Conservation (phyloP, 2,888 invertebrate species). For the Meiosimyza platycephala region DNA sequence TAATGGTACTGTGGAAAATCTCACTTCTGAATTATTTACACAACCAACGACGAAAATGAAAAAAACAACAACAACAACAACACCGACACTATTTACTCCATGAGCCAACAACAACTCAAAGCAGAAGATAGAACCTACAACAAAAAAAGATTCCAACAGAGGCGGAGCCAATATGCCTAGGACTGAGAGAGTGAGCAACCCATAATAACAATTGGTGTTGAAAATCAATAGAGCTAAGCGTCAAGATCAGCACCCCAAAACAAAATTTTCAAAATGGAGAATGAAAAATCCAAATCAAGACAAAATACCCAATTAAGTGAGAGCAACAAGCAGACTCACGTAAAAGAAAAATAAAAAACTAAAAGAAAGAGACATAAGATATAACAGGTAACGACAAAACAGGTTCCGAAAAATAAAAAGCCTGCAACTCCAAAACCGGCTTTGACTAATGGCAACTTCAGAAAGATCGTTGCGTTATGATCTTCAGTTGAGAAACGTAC, state of each 20-base stretch:
- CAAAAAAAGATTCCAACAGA: conserved; percentile 20
- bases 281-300: conserved; percentile 14
- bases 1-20: conserved; percentile 59
- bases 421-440: conserved; percentile 45
- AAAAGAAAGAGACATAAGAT: neutral
- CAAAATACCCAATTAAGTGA: conserved; percentile 20
- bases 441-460: conserved; percentile 52
- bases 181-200: conserved; percentile 46
- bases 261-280: conserved; percentile 48
- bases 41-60: conserved; percentile 10
- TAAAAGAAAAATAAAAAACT: neutral
- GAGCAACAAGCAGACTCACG: neutral
- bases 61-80: conserved; percentile 42
- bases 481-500: conserved; percentile 58
- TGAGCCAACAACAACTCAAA: conserved; percentile 36
- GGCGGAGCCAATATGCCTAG: conserved; percentile 43
- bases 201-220: conserved; percentile 50
- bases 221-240: conserved; percentile 62
- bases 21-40: conserved; percentile 60
- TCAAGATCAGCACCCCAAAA: conserved; percentile 56
- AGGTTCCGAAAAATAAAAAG: conserved; percentile 9
- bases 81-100: conserved; percentile 23
- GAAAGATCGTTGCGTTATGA: conserved; percentile 37
- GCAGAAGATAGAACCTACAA: neutral
- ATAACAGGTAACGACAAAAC: neutral